Percentiles rank a stretch among this genome's conserved stretches.
Evolutionary conservation across 2,888 invertebrate species (phyloP).

Genomic region (Cremastinae sp.): DNA sequence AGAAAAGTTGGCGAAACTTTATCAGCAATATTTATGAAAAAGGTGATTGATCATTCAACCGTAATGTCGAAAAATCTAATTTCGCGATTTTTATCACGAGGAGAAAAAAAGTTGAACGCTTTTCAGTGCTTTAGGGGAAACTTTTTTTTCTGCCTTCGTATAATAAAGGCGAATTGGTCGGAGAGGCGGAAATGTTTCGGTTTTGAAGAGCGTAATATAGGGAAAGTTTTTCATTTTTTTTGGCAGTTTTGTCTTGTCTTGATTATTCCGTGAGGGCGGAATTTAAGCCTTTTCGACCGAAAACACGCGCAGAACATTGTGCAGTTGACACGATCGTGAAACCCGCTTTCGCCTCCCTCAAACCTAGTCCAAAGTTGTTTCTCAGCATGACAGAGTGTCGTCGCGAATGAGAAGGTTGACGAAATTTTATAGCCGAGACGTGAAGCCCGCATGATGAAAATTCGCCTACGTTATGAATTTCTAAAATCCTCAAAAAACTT

Average conservation of each 20-base stretch:
- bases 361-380: constrained; percentile 36
- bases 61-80: not conserved
- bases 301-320: not conserved
- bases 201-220: too few relatives aligned
- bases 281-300: constrained; percentile 2
- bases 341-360: constrained; percentile 24
- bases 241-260: too few relatives aligned
- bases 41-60: not conserved
- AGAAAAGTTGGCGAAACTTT: not conserved
- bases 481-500: constrained; percentile 3
- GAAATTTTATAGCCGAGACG: constrained; percentile 56
- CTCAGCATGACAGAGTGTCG: constrained; percentile 48
- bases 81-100: constrained; percentile 10
- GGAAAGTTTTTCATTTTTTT: too few relatives aligned
- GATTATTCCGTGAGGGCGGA: too few relatives aligned
- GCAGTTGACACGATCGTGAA: constrained; percentile 25
- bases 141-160: constrained; percentile 1
- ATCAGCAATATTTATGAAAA: not conserved
- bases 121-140: too few relatives aligned
- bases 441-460: constrained; percentile 42
- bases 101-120: constrained; percentile 26
- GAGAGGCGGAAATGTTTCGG: too few relatives aligned
- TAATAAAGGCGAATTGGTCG: too few relatives aligned
- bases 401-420: constrained; percentile 57
- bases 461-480: constrained; percentile 7